Percentiles rank a stretch among this genome's conserved stretches.
Evolutionary conservation across 2,888 invertebrate species (phyloP).

Genomic region (Hypomecis atomaria): DNA sequence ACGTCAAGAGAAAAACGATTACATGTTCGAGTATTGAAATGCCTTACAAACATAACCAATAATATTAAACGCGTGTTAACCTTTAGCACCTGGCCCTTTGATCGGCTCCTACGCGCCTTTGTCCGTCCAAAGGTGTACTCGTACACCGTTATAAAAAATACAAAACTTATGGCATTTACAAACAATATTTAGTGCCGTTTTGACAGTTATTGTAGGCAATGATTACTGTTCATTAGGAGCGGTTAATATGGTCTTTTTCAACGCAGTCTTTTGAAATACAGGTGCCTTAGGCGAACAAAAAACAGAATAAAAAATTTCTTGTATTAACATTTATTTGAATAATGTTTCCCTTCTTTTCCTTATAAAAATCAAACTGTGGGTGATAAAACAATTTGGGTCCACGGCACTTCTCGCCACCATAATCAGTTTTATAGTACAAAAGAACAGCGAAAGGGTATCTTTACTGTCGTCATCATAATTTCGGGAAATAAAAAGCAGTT

Average conservation of each 20-base stretch:
- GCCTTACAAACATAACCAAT: conserved; percentile 43
- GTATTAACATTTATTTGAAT: background rate
- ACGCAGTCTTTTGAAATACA: conserved; percentile 59
- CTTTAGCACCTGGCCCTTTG: conserved; percentile 68
- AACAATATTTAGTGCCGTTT: conserved; percentile 83
- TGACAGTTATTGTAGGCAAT: conserved; percentile 82
- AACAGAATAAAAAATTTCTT: background rate
- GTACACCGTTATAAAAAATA: conserved; percentile 78
- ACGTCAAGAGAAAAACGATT: conserved; percentile 41
- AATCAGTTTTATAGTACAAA: conserved; percentile 15
- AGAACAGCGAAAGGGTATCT: conserved; percentile 21
- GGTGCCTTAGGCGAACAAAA: conserved; percentile 59
- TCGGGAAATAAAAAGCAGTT: conserved; percentile 62
- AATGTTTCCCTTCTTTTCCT: background rate
- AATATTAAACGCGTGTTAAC: conserved; percentile 61
- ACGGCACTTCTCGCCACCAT: background rate
- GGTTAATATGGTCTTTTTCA: conserved; percentile 67
- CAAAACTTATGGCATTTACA: conserved; percentile 79
- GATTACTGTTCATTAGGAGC: conserved; percentile 76
- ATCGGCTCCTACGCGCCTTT: conserved; percentile 63
- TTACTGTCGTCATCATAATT: conserved; percentile 54
- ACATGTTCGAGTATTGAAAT: conserved; percentile 60
- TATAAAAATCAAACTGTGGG: background rate
- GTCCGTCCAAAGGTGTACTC: conserved; percentile 75
- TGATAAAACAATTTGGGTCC: conserved; percentile 9